phyloP scores from a whole-genome alignment of 1,140 invertebrate genomes.

The Drosophila triauraria region DNA sequence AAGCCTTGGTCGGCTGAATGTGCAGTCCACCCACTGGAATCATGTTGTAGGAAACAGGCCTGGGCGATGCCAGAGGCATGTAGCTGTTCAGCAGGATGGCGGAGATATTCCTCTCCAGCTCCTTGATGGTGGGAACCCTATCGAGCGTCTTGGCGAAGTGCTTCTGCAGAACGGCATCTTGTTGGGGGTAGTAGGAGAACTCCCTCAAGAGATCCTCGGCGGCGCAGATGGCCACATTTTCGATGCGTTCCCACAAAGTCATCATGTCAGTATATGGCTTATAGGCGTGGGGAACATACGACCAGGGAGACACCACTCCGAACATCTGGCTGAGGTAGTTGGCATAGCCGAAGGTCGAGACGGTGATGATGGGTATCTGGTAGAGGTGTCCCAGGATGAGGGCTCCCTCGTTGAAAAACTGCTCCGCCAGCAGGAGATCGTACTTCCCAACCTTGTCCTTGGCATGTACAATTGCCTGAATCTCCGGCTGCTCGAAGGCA shows the following conservation, averaged over 20 bases:
- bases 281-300: constrained; percentile 74
- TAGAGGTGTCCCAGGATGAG: no score
- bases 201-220: constrained; percentile 52
- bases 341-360: constrained; percentile 71
- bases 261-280: constrained; percentile 72
- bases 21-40: constrained; percentile 86
- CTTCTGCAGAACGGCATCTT: constrained; percentile 70
- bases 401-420: constrained; percentile 82
- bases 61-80: constrained; percentile 82
- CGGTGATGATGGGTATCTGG: constrained; percentile 49
- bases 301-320: constrained; percentile 74
- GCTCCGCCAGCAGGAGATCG: constrained; percentile 83
- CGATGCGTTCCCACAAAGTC: constrained; percentile 81
- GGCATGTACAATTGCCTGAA: constrained; percentile 57
- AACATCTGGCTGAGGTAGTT: constrained; percentile 73
- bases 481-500: constrained; percentile 75
- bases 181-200: constrained; percentile 58
- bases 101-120: constrained; percentile 86
- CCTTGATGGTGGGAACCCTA: constrained; percentile 76
- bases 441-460: constrained; percentile 75
- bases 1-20: constrained; percentile 71
- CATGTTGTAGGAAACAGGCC: constrained; percentile 85
- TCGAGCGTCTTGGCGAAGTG: constrained; percentile 65
- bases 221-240: constrained; percentile 40
- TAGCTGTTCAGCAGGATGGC: constrained; percentile 86